A percentile compares a stretch with the other conserved stretches of the same genome.
phyloP scores from a whole-genome alignment of 2,797 vertebrate species.

The Thamnophis elegans region DNA sequence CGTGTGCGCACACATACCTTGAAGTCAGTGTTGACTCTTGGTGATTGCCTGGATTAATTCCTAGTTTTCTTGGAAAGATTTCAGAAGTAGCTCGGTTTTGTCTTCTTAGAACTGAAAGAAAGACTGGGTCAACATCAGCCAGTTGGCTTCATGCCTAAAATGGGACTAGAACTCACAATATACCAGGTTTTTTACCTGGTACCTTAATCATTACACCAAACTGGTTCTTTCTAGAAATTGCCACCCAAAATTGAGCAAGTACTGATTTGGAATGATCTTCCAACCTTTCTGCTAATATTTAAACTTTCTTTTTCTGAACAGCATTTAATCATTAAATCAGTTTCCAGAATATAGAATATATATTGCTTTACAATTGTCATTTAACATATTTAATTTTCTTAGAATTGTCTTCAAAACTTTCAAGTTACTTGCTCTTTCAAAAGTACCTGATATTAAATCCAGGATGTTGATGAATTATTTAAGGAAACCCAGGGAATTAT shows the following conservation, averaged over 20 bases:
- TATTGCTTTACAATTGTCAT: not conserved
- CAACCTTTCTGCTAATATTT: not conserved
- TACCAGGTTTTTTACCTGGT: not conserved
- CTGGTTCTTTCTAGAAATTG: not conserved
- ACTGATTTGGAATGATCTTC: not conserved
- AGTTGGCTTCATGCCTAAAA: not conserved
- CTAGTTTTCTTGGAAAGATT: not conserved
- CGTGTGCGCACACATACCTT: accelerated
- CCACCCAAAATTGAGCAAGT: not conserved
- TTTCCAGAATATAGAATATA: not conserved
- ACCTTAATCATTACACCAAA: not conserved
- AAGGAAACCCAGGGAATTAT: not conserved
- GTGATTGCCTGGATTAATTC: not conserved
- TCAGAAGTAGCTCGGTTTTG: not conserved
- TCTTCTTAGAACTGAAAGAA: not conserved
- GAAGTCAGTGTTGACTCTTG: not conserved
- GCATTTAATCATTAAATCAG: not conserved
- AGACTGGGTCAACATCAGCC: not conserved
- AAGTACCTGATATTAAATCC: not conserved
- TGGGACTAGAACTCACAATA: not conserved
- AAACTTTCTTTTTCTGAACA: not conserved
- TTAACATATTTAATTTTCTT: not conserved
- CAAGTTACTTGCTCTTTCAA: not conserved
- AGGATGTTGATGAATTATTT: not conserved
- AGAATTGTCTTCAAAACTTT: not conserved